These are phyloP conservation scores for Andrena camellia DNA, from an alignment of 2,888 invertebrate species.

Conservation along the genomic window DNA sequence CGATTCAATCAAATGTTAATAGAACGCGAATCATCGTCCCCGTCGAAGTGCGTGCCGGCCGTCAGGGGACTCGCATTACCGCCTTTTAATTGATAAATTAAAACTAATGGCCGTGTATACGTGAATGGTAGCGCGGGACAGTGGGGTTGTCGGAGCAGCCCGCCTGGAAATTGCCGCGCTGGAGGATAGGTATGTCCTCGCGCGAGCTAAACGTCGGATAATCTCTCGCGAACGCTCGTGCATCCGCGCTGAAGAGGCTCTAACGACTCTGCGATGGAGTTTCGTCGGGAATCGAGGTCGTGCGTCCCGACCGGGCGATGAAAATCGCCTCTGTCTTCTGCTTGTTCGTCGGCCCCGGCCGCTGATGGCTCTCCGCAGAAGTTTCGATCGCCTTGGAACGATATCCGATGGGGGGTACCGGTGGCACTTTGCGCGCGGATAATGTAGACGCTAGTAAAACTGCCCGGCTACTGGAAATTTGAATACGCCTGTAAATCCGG, in stretches of 20 bases:
- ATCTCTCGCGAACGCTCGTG: conserved; percentile 48
- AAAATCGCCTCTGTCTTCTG: conserved; percentile 12
- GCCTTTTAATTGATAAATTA: conserved; percentile 6
- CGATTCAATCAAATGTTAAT: conserved; percentile 48
- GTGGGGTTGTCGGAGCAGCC: neutral
- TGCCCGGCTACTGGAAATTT: neutral
- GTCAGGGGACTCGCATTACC: neutral
- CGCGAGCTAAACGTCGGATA: conserved; percentile 42
- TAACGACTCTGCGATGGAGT: conserved; percentile 54
- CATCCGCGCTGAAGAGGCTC: conserved; percentile 35
- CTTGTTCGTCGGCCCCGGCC: neutral
- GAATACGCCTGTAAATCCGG: neutral
- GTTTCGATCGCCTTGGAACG: conserved; percentile 18
- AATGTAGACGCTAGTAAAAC: too few species aligned
- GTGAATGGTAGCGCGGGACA: neutral
- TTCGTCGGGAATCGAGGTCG: conserved; percentile 42
- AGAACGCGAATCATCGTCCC: neutral
- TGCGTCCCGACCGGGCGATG: conserved; percentile 12
- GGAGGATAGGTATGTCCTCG: neutral
- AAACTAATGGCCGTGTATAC: neutral
- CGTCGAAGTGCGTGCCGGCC: neutral
- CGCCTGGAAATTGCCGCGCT: neutral
- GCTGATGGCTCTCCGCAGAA: conserved; percentile 5
- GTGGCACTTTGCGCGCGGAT: too few species aligned
- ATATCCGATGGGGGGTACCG: neutral